Percentiles rank a stretch among this genome's conserved stretches.
Evolutionary conservation across 2,888 invertebrate genomes (phyloP).

Genomic region (Mellilla xanthometata): DNA sequence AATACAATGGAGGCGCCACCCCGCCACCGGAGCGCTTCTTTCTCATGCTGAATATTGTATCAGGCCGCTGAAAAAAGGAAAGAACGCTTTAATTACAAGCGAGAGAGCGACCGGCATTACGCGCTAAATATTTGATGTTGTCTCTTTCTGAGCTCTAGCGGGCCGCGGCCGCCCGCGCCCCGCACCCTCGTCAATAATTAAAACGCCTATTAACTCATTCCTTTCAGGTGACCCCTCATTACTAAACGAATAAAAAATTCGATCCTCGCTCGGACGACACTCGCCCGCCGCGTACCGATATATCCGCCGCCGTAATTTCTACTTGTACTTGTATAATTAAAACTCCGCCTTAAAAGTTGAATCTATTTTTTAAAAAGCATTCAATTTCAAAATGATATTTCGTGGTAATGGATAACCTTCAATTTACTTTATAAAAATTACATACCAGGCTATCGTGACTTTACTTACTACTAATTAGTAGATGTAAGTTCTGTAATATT

Average conservation of each 20-base stretch:
- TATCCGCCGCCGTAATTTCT: conserved; percentile 13
- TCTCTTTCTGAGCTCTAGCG: conserved; percentile 65
- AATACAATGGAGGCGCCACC: conserved; percentile 83
- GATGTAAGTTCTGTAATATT: too few relatives aligned
- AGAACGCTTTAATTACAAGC: conserved; percentile 82
- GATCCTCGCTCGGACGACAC: conserved; percentile 38
- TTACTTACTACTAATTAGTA: too few relatives aligned
- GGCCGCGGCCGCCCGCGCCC: conserved; percentile 34
- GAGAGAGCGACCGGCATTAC: conserved; percentile 78
- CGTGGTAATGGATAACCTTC: too few relatives aligned
- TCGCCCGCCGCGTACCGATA: conserved; percentile 33
- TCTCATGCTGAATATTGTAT: conserved; percentile 83
- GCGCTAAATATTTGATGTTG: conserved; percentile 81
- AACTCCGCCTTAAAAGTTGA: conserved; percentile 14
- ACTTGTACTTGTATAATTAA: conserved; percentile 24
- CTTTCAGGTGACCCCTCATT: conserved; percentile 73
- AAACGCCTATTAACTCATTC: conserved; percentile 80
- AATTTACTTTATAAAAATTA: too few relatives aligned
- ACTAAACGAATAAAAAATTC: conserved; percentile 57
- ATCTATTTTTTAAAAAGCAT: neutral
- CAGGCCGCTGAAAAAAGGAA: conserved; percentile 82
- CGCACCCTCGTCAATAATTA: conserved; percentile 72
- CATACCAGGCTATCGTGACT: too few relatives aligned
- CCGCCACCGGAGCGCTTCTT: conserved; percentile 80
- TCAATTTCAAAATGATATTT: neutral